Base-by-base conservation (phyloP, 2,113 vertebrate genomes). In the Pseudolaguvia tuberculata region DNA sequence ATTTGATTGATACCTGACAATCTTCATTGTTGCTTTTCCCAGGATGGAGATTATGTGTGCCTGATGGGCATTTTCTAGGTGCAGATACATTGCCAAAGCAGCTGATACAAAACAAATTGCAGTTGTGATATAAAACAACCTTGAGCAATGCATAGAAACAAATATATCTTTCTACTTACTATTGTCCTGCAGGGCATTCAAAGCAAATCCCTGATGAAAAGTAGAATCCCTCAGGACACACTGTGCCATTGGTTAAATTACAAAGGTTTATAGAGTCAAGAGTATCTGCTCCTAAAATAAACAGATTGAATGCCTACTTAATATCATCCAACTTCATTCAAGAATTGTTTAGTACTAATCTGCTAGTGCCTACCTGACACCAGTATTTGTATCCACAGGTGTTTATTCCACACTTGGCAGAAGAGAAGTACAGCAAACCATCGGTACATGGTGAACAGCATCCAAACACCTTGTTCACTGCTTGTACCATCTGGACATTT, bases 141-240 rank as follows among this genome's bases (percentile, higher is more conserved):
- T 66, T 50, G 11, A 67, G n/a, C 3, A 27, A 48, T 18, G 85
- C 2, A 72, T 53, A 51, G 20, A 3, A 61, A 27, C 42, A 51
- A 39, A 8, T 39, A 20, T 1, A 21, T 35, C 42, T 42, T 42
- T 12, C 42, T 56, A 86, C 93, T 92, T 88, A 96, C 93, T 91
- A 92, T 85, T 90, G 91, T 20, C 93, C 94, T 0, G 79, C 56
- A 0, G 91, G 91, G 56, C 93, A 95, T 66, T 94, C 89, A 55
- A 93, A 79, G 83, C 92, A 93, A 79, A 88, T 85, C 8, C 89
- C 86, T 66, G 87, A 79, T 1, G 79, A 70, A 70, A 91, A 88
- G 81, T 91, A 91, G 61, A 81, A 85, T 35, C 92, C 92, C 72
- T 81, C 75, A 2, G 78, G 85, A 84, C 94, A 96, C 47, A 80